phyloP scores from a whole-genome alignment of 2,797 vertebrate genomes.

The Malacoraja senta region DNA sequence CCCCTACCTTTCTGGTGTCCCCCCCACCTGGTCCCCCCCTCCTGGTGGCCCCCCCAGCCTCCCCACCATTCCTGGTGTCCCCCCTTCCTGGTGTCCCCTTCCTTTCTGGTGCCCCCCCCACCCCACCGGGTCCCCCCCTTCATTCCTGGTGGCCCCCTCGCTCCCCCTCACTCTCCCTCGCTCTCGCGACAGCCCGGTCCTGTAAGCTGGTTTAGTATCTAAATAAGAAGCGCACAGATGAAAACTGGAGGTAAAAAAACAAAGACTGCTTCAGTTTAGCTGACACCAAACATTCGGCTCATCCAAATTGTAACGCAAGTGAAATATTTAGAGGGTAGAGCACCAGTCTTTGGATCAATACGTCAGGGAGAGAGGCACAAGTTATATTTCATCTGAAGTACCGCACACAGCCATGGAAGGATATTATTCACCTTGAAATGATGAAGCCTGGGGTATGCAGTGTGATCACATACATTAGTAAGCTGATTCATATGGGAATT shows the following conservation, averaged over 20 bases:
- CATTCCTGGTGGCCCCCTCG: too few relatives aligned
- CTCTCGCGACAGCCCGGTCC: too few relatives aligned
- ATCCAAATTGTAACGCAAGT: background rate
- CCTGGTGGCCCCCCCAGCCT: too few relatives aligned
- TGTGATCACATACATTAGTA: background rate
- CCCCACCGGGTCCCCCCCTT: too few relatives aligned
- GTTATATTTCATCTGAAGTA: background rate
- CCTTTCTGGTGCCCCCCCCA: too few relatives aligned
- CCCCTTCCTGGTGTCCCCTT: too few relatives aligned
- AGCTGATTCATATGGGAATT: background rate
- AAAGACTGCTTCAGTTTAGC: background rate
- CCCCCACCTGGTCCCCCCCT: too few relatives aligned
- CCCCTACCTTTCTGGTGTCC: too few relatives aligned
- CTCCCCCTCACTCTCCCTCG: too few relatives aligned
- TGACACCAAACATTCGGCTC: background rate
- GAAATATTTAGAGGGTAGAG: background rate
- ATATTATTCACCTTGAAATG: constrained; percentile 4
- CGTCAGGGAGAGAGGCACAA: background rate
- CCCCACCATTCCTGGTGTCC: too few relatives aligned
- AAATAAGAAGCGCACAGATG: background rate
- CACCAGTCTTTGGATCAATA: background rate
- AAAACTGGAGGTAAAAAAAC: background rate
- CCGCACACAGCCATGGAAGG: background rate
- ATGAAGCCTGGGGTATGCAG: background rate
- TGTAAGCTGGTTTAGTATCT: background rate